Evolutionary conservation across 35 echinoderm and acorn worm genomes (phyloP).

Genomic region (Holothuria glaberrima): DNA sequence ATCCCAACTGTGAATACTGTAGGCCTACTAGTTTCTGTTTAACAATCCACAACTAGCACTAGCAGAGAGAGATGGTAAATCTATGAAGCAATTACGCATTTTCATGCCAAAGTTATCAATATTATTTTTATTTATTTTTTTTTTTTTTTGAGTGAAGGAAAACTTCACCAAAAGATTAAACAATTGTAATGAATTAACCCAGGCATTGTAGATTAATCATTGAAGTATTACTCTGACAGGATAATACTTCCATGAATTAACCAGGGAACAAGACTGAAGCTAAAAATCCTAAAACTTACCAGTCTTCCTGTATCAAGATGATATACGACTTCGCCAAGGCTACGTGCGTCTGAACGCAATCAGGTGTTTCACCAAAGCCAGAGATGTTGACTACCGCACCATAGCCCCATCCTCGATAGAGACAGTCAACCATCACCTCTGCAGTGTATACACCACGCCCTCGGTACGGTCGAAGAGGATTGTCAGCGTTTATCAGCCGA

Average conservation of each 20-base stretch:
- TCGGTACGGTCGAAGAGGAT: slow-evolving; percentile 17
- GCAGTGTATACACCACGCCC: slow-evolving; percentile 34
- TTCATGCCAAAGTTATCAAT: too few species aligned
- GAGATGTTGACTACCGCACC: slow-evolving; percentile 20
- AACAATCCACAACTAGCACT: too few species aligned
- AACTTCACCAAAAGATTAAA: too few species aligned
- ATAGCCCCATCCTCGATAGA: slow-evolving; percentile 23
- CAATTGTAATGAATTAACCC: too few species aligned
- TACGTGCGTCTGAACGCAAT: slow-evolving; percentile 42
- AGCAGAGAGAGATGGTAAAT: too few species aligned
- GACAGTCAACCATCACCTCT: slow-evolving; percentile 37
- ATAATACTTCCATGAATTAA: too few species aligned
- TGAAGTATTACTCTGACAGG: neutral
- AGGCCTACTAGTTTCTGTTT: too few species aligned
- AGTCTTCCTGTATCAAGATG: slow-evolving; percentile 25
- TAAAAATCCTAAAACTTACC: slow-evolving; percentile 10
- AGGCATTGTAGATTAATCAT: neutral
- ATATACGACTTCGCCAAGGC: slow-evolving; percentile 29
- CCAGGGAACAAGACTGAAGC: neutral
- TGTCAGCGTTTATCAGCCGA: neutral
- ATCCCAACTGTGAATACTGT: too few species aligned
- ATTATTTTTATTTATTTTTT: too few species aligned
- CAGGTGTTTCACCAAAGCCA: slow-evolving; percentile 40
- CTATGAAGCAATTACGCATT: too few species aligned
- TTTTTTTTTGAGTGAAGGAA: too few species aligned